Conservation (phyloP, 2,797 vertebrate species). For the Sebastes itinus region DNA sequence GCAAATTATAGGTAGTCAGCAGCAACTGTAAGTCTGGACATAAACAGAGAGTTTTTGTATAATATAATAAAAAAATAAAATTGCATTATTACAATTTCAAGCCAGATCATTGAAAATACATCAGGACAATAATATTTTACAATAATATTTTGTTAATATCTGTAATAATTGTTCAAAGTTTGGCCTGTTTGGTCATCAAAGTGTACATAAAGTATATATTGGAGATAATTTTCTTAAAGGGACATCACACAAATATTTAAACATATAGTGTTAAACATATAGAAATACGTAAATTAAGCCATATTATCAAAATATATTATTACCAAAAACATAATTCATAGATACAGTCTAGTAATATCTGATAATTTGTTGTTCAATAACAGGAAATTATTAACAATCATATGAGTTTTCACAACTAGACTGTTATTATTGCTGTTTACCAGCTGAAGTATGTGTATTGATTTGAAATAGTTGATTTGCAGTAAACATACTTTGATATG, state of each 20-base stretch:
- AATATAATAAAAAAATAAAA: background rate
- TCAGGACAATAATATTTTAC: background rate
- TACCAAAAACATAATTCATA: background rate
- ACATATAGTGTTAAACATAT: background rate
- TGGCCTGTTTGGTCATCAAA: background rate
- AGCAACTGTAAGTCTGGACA: background rate
- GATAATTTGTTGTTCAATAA: background rate
- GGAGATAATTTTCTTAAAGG: background rate
- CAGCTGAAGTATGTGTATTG: background rate
- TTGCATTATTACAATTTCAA: background rate
- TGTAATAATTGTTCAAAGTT: background rate
- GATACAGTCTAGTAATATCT: background rate
- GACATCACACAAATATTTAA: background rate
- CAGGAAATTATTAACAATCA: background rate
- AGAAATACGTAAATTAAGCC: background rate
- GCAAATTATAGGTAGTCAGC: background rate
- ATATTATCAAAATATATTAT: no score
- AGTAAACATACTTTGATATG: background rate
- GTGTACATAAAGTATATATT: background rate
- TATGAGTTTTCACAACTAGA: background rate
- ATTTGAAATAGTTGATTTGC: background rate
- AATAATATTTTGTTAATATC: background rate
- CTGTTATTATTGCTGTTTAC: background rate
- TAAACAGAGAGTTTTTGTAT: background rate
- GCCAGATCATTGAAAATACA: background rate